Evolutionary conservation across 2,113 vertebrate genomes (phyloP).

Genomic region (Larimichthys polyactis): DNA sequence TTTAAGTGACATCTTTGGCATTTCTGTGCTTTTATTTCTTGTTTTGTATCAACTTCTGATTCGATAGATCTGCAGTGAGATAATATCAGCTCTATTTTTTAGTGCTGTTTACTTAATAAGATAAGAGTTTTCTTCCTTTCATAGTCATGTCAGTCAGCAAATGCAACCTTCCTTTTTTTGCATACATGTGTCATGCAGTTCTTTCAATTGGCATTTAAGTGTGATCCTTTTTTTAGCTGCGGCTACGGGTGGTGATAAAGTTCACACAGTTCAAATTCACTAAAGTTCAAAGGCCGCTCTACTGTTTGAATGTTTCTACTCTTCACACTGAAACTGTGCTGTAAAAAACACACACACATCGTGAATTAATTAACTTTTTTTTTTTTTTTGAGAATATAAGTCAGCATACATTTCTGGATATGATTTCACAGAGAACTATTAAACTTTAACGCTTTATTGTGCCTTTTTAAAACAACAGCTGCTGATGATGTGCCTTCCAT

Average conservation of each 20-base stretch:
- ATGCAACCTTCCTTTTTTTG: not conserved
- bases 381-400: not conserved
- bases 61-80: not conserved
- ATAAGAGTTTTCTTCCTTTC: not conserved
- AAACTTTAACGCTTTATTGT: conserved; percentile 10
- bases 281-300: not conserved
- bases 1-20: too few species aligned
- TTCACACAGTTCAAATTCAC: not conserved
- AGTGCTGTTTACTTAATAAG: not conserved
- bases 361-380: not conserved
- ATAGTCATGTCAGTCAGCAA: not conserved
- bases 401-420: not conserved
- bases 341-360: not conserved
- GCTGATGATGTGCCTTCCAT: conserved; percentile 48
- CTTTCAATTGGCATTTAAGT: conserved; percentile 10
- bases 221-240: conserved; percentile 6
- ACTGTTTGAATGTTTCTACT: not conserved
- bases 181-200: conserved; percentile 15
- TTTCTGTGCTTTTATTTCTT: not conserved
- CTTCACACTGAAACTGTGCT: not conserved
- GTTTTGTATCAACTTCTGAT: not conserved
- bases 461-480: conserved; percentile 40
- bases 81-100: not conserved
- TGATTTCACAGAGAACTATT: conserved; percentile 3
- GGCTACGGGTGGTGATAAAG: not conserved